Conservation (phyloP, 2,113 vertebrate species). For the Tenebrosternarchus preto region DNA sequence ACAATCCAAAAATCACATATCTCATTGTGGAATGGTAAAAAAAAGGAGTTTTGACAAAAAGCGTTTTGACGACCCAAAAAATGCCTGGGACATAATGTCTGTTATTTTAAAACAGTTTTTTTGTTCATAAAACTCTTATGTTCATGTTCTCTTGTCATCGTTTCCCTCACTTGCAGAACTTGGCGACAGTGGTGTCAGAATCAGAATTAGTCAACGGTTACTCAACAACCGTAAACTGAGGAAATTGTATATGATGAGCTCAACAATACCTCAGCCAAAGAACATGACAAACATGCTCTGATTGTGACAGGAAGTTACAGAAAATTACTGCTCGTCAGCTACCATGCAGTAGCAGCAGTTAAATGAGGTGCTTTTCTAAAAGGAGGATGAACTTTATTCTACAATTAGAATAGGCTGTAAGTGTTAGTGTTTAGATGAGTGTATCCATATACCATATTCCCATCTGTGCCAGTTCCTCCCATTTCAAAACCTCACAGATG, state of each 20-base stretch:
- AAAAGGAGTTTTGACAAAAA: neutral
- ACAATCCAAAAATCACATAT: neutral
- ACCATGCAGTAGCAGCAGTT: conserved; percentile 21
- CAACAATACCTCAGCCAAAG: conserved; percentile 39
- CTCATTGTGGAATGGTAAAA: neutral
- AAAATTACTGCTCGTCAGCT: conserved; percentile 34
- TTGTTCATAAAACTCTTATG: neutral
- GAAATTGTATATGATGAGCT: conserved; percentile 44
- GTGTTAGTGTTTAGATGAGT: conserved; percentile 58
- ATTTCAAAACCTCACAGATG: conserved; percentile 51
- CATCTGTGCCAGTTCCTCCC: conserved; percentile 40
- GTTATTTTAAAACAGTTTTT: neutral
- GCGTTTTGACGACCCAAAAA: neutral
- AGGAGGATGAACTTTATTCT: conserved; percentile 48
- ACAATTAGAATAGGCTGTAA: conserved; percentile 53
- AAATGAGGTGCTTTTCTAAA: conserved; percentile 30
- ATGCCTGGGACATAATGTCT: neutral
- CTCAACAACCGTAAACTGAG: conserved; percentile 44
- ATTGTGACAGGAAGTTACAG: conserved; percentile 45
- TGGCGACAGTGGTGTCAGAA: conserved; percentile 31
- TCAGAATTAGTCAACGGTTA: conserved; percentile 42
- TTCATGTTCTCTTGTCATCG: neutral
- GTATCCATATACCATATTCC: conserved; percentile 43
- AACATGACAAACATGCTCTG: conserved; percentile 37
- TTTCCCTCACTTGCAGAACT: neutral